Conservation (phyloP, 2,797 vertebrate species). For the Syngnathus rostellatus region DNA sequence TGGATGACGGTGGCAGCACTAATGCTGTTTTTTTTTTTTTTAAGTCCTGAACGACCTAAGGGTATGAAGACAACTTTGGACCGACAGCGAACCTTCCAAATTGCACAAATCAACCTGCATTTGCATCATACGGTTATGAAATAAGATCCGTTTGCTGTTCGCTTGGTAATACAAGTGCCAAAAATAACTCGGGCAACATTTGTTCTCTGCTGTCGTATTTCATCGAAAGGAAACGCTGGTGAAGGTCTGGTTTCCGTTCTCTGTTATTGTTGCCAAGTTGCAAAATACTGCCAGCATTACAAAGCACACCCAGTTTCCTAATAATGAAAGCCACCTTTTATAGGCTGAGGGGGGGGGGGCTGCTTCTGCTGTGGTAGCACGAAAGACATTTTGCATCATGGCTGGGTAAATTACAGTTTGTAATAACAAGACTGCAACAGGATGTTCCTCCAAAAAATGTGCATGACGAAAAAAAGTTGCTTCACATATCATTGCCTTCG, state of each 20-base stretch:
- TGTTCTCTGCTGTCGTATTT: neutral
- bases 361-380: neutral
- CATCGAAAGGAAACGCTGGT: constrained; percentile 24
- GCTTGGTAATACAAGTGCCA: neutral
- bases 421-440: neutral
- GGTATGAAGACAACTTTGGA: neutral
- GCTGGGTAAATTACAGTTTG: neutral
- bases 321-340: neutral
- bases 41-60: neutral
- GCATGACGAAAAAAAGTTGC: neutral
- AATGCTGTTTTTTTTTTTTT: neutral
- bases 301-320: constrained; percentile 24
- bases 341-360: neutral
- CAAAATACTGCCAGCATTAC: constrained; percentile 25
- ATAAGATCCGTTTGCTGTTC: neutral
- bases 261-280: constrained; percentile 37
- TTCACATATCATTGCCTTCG: neutral
- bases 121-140: neutral
- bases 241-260: constrained; percentile 27
- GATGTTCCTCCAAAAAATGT: neutral
- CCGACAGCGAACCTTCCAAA: neutral
- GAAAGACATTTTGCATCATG: neutral
- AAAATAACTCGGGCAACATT: neutral
- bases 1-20: neutral
- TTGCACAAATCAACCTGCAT: neutral